These are phyloP conservation scores for Plebejus argus DNA, from an alignment of 2,888 invertebrate species.

Conservation along the genomic window DNA sequence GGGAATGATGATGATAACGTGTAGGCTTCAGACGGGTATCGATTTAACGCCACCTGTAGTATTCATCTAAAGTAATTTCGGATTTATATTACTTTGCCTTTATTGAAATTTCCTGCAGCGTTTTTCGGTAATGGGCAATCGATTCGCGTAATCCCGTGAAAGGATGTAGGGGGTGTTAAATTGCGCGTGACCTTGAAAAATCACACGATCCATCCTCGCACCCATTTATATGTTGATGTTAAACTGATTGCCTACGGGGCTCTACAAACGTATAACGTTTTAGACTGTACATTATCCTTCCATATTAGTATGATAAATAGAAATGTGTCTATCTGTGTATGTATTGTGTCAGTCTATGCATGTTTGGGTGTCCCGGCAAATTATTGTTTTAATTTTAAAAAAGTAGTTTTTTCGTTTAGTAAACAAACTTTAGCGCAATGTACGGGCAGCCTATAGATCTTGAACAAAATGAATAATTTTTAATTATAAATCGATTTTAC, in stretches of 20 bases:
- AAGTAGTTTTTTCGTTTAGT: no score
- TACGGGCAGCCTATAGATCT: no score
- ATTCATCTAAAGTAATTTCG: constrained; percentile 35
- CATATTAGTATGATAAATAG: no score
- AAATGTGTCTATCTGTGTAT: no score
- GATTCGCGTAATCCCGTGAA: constrained; percentile 56
- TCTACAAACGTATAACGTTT: not conserved
- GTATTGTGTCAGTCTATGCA: no score
- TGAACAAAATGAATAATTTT: no score
- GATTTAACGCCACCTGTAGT: constrained; percentile 14
- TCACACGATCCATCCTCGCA: constrained; percentile 23
- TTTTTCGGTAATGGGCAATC: constrained; percentile 68
- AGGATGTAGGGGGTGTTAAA: constrained; percentile 59
- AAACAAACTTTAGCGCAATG: no score
- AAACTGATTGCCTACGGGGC: not conserved
- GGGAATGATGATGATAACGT: not conserved
- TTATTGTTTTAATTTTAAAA: no score
- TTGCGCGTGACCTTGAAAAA: constrained; percentile 54
- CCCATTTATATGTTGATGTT: constrained; percentile 2
- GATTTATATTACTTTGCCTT: constrained; percentile 53
- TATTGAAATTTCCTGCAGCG: constrained; percentile 74
- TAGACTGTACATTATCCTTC: no score
- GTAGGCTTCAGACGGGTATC: not conserved
- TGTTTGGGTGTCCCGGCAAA: no score
- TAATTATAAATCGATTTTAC: no score